phyloP scores from a whole-genome alignment of 2,888 invertebrate species.

The Gymnocheta viridis region DNA sequence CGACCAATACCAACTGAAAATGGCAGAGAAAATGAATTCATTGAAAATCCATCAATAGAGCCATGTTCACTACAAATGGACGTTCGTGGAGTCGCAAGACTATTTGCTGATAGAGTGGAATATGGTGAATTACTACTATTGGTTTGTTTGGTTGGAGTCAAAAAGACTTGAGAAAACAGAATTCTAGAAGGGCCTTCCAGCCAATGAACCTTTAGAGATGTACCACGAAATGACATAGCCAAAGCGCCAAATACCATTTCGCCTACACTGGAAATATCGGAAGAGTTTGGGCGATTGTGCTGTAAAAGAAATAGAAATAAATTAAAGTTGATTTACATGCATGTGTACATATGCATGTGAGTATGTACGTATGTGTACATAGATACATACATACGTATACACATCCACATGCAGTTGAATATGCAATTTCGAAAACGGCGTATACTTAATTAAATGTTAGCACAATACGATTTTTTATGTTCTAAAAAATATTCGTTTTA shows the following conservation, averaged over 20 bases:
- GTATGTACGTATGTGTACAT: no score
- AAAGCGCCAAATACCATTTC: conserved; percentile 97
- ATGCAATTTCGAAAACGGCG: no score
- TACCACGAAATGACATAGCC: conserved; percentile 93
- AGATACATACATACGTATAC: no score
- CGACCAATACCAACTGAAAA: conserved; percentile 77
- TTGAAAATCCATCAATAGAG: conserved; percentile 80
- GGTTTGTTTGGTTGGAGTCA: conserved; percentile 82
- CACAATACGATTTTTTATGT: no score
- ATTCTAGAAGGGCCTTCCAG: conserved; percentile 82
- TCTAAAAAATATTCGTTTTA: no score
- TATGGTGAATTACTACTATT: conserved; percentile 74
- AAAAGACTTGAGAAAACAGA: conserved; percentile 85
- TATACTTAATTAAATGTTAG: no score
- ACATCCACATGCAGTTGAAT: no score
- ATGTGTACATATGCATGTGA: no score
- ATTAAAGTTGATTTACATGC: neutral
- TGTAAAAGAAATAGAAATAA: conserved; percentile 74
- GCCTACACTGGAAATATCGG: conserved; percentile 89
- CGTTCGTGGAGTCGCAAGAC: conserved; percentile 78
- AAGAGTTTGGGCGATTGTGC: conserved; percentile 85
- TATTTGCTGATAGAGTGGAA: conserved; percentile 76
- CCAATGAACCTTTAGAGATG: conserved; percentile 90
- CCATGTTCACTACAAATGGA: conserved; percentile 80
- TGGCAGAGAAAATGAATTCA: conserved; percentile 81